phyloP scores from a whole-genome alignment of 2,113 vertebrate species.

The Pristiophorus japonicus region DNA sequence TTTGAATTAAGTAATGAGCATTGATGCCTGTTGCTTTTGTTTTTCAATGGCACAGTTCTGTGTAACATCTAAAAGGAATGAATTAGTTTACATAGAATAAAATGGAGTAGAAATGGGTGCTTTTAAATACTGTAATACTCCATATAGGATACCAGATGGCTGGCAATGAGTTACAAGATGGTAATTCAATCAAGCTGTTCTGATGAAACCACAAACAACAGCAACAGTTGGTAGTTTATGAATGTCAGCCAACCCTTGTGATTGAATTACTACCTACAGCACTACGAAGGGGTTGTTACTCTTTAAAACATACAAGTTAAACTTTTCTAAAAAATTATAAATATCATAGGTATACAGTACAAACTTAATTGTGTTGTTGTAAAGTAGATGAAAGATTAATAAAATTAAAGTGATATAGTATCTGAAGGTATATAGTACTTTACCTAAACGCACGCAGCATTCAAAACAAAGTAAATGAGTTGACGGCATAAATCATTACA shows the following conservation, averaged over 20 bases:
- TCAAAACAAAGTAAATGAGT: no score
- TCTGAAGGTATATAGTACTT: background rate
- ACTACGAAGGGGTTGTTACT: background rate
- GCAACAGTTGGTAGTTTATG: background rate
- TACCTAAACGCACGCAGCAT: no score
- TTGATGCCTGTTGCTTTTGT: background rate
- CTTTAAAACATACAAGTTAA: background rate
- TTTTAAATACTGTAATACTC: background rate
- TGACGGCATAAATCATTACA: no score
- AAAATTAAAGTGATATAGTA: background rate
- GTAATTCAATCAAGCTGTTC: constrained; percentile 11
- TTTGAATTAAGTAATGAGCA: background rate
- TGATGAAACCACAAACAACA: constrained; percentile 8
- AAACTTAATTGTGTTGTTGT: background rate
- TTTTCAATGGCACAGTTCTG: background rate
- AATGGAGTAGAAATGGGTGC: background rate
- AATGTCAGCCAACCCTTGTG: background rate
- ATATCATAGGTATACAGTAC: background rate
- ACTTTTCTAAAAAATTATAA: background rate
- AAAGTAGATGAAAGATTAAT: background rate
- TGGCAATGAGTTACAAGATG: background rate
- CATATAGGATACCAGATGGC: constrained; percentile 15
- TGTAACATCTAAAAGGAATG: background rate
- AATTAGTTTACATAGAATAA: background rate
- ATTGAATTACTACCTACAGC: background rate